These are phyloP conservation scores for Nothocercus julius DNA, from an alignment of 2,113 vertebrate genomes.

Conservation along the genomic window DNA sequence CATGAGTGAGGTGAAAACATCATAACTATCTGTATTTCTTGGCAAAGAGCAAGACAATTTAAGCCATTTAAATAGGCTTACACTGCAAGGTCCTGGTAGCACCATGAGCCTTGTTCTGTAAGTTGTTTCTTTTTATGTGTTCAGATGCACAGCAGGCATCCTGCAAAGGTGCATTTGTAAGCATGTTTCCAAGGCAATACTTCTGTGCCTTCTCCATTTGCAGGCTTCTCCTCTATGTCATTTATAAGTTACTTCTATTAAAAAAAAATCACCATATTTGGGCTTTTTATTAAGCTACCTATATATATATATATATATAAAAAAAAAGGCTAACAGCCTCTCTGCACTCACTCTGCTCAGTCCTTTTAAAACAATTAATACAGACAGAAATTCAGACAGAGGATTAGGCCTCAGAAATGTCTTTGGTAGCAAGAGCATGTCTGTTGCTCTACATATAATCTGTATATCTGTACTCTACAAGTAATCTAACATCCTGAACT, in stretches of 20 bases:
- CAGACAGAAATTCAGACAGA: background rate
- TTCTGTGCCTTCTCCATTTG: background rate
- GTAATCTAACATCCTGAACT: background rate
- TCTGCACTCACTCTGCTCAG: background rate
- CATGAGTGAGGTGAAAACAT: constrained; percentile 25
- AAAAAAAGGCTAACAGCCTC: background rate
- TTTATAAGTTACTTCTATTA: constrained; percentile 53
- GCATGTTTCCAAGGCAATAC: background rate
- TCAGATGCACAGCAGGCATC: background rate
- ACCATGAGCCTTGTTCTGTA: background rate
- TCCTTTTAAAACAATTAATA: background rate
- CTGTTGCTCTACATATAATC: background rate
- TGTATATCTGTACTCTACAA: background rate
- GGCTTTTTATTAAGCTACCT: background rate
- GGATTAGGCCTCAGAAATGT: background rate
- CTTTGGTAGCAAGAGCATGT: background rate
- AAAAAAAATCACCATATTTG: background rate
- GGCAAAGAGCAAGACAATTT: background rate
- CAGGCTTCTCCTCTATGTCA: background rate
- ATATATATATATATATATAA: too few relatives aligned
- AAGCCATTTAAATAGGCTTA: background rate
- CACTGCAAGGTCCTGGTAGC: background rate
- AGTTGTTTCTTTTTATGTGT: background rate
- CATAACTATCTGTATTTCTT: background rate
- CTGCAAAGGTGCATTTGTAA: background rate